Conservation (phyloP, 2,113 vertebrate species). For the Pteropus alecto region DNA sequence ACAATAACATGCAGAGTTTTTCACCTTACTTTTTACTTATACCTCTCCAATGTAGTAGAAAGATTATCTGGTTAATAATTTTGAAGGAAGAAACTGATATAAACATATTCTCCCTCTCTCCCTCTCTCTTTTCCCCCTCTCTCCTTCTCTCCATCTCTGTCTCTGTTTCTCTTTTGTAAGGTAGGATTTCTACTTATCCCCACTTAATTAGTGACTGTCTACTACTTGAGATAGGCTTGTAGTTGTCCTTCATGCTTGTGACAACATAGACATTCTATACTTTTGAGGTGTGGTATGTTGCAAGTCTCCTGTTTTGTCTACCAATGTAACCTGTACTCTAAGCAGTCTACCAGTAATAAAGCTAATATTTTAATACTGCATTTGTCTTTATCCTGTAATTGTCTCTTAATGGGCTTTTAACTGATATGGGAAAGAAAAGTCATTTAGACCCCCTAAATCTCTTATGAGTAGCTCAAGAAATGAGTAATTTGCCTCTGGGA, state of each 20-base stretch:
- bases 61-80: background rate
- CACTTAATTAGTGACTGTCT: background rate
- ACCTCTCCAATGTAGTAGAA: background rate
- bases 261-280: background rate
- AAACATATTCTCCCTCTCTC: background rate
- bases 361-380: background rate
- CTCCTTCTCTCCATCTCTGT: background rate
- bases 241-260: background rate
- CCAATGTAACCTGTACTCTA: background rate
- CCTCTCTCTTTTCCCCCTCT: no score
- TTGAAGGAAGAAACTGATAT: background rate
- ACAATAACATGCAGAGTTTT: background rate
- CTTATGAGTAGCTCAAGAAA: background rate
- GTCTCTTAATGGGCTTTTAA: constrained; percentile 13
- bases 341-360: background rate
- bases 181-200: background rate
- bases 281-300: background rate
- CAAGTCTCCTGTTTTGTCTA: background rate
- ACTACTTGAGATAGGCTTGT: background rate
- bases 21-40: background rate
- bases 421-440: background rate
- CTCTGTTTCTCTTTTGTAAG: background rate
- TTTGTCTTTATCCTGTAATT: background rate
- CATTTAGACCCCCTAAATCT: background rate
- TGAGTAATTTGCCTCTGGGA: background rate